phyloP scores from a whole-genome alignment of 2,113 vertebrate species.

The Nesogale talazaci region DNA sequence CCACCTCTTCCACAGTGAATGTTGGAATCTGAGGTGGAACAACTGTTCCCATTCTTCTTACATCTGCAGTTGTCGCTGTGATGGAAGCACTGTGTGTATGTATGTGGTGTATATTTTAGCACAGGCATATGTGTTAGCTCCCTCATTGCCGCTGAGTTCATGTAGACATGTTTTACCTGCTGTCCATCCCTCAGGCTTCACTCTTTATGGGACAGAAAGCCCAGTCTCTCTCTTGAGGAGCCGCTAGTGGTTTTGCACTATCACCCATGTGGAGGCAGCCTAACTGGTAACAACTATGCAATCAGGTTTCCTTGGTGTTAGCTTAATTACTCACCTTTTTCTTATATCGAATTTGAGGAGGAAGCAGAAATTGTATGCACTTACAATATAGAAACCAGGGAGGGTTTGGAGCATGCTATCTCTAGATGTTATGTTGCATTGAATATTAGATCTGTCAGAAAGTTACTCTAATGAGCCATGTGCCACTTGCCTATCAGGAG shows the following conservation, averaged over 20 bases:
- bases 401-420: neutral
- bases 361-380: neutral
- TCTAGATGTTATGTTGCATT: neutral
- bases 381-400: neutral
- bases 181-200: no score
- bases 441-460: neutral
- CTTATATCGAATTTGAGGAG: neutral
- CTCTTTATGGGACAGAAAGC: no score
- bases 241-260: no score
- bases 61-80: neutral
- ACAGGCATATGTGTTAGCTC: no score
- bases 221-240: no score
- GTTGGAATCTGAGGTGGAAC: neutral
- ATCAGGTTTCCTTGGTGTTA: no score
- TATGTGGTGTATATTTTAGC: no score
- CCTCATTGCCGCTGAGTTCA: no score
- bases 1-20: slow-evolving; percentile 14
- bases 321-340: neutral
- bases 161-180: no score
- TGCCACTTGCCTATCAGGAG: rapidly evolving
- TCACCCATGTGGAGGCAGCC: no score
- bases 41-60: neutral
- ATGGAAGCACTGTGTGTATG: neutral
- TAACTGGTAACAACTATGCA: no score
- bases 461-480: neutral